A percentile compares a stretch with the other conserved stretches of the same genome.
Conservation (phyloP, 2,888 invertebrate species). For the Sicus ferrugineus region DNA sequence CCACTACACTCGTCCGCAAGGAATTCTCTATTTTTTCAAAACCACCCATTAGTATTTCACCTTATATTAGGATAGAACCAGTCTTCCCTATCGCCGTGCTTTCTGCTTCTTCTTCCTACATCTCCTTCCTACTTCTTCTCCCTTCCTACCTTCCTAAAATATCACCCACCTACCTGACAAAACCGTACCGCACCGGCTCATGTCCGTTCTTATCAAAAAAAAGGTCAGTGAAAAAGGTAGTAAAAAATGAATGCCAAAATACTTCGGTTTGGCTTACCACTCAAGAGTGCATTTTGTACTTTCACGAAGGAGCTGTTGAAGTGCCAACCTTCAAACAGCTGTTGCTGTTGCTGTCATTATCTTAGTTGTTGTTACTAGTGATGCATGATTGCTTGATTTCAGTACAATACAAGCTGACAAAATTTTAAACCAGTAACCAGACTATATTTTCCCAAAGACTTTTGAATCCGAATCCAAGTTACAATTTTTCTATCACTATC, state of each 20-base stretch:
- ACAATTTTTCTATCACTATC: too few species aligned
- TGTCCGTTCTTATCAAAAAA: background rate
- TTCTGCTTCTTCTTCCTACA: background rate
- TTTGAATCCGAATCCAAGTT: too few species aligned
- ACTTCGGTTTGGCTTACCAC: slow-evolving; percentile 16
- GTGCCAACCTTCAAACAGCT: slow-evolving; percentile 2
- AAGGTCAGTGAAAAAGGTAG: background rate
- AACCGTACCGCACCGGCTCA: background rate
- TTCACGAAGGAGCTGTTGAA: slow-evolving; percentile 4
- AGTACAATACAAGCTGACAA: too few species aligned
- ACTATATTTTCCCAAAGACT: too few species aligned
- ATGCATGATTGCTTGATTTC: too few species aligned
- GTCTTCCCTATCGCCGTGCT: background rate
- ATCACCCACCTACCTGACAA: background rate
- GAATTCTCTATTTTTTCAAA: too few species aligned
- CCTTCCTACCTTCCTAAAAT: background rate
- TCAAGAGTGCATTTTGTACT: slow-evolving; percentile 24
- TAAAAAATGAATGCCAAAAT: slow-evolving; percentile 19
- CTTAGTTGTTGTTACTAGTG: background rate
- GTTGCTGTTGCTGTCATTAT: background rate
- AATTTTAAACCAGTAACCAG: too few species aligned
- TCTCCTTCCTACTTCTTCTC: background rate
- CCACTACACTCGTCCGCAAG: too few species aligned
- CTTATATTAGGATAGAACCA: too few species aligned
- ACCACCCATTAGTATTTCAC: background rate